phyloP scores from a whole-genome alignment of 2,113 vertebrate genomes.

The Nycticorax nycticorax region DNA sequence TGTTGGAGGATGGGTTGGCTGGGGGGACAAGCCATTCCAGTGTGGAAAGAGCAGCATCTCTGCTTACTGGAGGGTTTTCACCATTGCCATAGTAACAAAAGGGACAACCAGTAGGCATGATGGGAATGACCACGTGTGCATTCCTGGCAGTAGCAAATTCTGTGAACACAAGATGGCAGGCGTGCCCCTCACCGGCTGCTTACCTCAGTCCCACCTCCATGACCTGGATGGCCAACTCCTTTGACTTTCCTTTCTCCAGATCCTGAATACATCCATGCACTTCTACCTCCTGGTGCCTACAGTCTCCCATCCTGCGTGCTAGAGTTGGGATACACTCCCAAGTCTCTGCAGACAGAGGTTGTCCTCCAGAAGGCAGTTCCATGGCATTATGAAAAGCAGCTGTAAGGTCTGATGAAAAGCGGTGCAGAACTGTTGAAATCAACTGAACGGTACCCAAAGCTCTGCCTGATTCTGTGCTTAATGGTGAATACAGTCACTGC shows the following conservation, averaged over 20 bases:
- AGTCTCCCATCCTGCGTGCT: neutral
- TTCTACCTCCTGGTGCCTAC: fast-evolving
- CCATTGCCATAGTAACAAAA: neutral
- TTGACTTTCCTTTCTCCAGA: neutral
- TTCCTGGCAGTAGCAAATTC: neutral
- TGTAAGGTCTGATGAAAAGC: neutral
- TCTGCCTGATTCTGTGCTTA: neutral
- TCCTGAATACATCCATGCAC: neutral
- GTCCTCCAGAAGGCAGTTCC: neutral
- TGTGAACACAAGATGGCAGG: neutral
- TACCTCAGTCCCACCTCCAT: neutral
- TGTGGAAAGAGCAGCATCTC: neutral
- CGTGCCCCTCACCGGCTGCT: neutral
- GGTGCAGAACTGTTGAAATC: neutral
- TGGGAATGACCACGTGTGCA: fast-evolving
- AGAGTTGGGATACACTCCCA: neutral
- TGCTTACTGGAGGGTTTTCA: neutral
- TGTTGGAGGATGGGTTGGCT: neutral
- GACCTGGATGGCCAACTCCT: neutral
- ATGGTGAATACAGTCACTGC: neutral
- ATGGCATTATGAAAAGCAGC: neutral
- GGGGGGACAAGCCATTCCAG: neutral
- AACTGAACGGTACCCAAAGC: neutral
- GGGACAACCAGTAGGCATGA: neutral
- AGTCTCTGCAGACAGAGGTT: neutral